phyloP scores from a whole-genome alignment of 2,797 vertebrate species.

The Distichodus sexfasciatus region DNA sequence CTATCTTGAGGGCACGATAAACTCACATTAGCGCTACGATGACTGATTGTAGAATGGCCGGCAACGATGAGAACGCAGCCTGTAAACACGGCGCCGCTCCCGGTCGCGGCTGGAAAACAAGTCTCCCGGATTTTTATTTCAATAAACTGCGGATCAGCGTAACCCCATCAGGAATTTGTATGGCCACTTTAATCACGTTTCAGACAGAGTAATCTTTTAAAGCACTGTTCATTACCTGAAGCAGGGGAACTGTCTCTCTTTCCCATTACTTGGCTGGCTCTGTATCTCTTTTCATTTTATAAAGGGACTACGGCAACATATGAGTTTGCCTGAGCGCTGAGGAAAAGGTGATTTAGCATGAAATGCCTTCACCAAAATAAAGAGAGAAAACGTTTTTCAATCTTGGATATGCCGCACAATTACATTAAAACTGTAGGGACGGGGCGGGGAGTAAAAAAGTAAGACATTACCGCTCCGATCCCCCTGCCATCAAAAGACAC shows the following conservation, averaged over 20 bases:
- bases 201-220: constrained; percentile 34
- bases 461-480: constrained; percentile 40
- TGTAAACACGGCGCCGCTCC: constrained; percentile 31
- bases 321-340: background rate
- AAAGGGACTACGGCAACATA: background rate
- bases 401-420: constrained; percentile 37
- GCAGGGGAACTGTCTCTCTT: constrained; percentile 1
- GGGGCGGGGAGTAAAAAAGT: too few species aligned
- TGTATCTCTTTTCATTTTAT: background rate
- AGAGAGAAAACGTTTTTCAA: constrained; percentile 30
- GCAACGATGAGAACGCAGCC: constrained; percentile 16
- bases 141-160: constrained; percentile 64
- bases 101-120: constrained; percentile 45
- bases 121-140: constrained; percentile 55
- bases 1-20: constrained; percentile 31
- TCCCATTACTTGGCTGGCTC: constrained; percentile 19
- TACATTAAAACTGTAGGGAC: constrained; percentile 41
- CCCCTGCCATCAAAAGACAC: constrained; percentile 32
- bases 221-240: constrained; percentile 41
- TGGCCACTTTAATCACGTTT: constrained; percentile 28
- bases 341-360: constrained; percentile 7
- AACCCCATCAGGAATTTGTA: constrained; percentile 54
- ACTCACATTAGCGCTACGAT: constrained; percentile 24
- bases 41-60: constrained; percentile 31
- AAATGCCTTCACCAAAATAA: constrained; percentile 13